These are phyloP conservation scores for Andrena bucephala DNA, from an alignment of 2,888 invertebrate genomes.

Conservation along the genomic window DNA sequence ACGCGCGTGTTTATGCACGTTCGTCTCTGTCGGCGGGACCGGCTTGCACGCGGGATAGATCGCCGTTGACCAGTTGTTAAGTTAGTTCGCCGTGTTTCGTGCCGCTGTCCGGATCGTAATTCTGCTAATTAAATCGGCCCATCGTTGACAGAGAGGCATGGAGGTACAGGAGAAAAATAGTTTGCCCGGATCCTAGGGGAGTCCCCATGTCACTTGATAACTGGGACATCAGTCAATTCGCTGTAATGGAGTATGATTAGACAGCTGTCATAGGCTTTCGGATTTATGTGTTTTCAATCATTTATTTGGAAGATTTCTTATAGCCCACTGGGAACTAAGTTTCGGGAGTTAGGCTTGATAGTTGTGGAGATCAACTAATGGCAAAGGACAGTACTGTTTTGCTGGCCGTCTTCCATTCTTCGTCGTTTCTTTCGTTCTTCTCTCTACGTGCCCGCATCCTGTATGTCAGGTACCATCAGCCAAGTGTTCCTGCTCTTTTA, in stretches of 20 bases:
- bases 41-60: slow-evolving; percentile 75
- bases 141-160: slow-evolving; percentile 53
- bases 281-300: too few relatives aligned
- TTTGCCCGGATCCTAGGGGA: slow-evolving; percentile 3
- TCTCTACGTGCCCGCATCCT: slow-evolving; percentile 5
- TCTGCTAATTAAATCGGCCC: slow-evolving; percentile 81
- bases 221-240: neutral
- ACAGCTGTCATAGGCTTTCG: neutral
- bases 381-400: too few relatives aligned
- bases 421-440: slow-evolving; percentile 4
- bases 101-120: slow-evolving; percentile 77
- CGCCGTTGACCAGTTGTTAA: slow-evolving; percentile 82
- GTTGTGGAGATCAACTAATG: too few relatives aligned
- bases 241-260: neutral
- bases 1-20: slow-evolving; percentile 34
- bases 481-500: slow-evolving; percentile 39
- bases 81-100: slow-evolving; percentile 79
- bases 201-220: neutral
- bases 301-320: too few relatives aligned
- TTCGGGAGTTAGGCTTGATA: too few relatives aligned
- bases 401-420: too few relatives aligned
- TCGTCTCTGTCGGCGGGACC: slow-evolving; percentile 29
- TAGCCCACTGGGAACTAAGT: too few relatives aligned
- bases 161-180: slow-evolving; percentile 54
- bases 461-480: slow-evolving; percentile 39